phyloP scores from a whole-genome alignment of 2,888 invertebrate genomes.

The Crossocerus cetratus region DNA sequence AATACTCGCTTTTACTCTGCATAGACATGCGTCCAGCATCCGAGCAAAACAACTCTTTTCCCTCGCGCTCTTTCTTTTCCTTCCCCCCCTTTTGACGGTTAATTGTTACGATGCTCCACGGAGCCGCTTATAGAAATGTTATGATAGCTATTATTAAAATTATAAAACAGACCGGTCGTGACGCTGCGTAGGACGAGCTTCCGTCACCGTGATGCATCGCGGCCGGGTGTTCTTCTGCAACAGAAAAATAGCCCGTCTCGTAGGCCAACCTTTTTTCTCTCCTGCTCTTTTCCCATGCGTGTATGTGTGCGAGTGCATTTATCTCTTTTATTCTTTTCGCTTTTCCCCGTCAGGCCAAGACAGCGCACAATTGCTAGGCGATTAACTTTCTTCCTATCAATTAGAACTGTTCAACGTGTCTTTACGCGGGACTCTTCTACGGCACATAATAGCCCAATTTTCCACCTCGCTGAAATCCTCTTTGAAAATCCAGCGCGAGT shows the following conservation, averaged over 20 bases:
- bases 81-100: conserved; percentile 8
- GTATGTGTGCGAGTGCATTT: no score
- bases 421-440: no score
- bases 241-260: conserved; percentile 58
- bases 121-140: conserved; percentile 66
- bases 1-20: conserved; percentile 65
- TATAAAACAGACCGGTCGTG: conserved; percentile 64
- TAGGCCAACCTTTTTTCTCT: conserved; percentile 10
- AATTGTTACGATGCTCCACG: no score
- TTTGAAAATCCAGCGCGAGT: no score
- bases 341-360: neutral
- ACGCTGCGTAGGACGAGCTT: conserved; percentile 75
- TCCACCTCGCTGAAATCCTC: no score
- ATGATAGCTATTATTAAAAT: conserved; percentile 64
- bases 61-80: neutral
- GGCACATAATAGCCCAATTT: no score
- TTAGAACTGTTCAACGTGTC: no score
- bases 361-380: no score
- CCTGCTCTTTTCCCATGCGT: no score
- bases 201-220: conserved; percentile 88
- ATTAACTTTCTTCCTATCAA: no score
- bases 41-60: conserved; percentile 6
- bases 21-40: conserved; percentile 37
- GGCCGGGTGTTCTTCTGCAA: conserved; percentile 90
- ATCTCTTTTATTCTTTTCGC: no score